phyloP scores from a whole-genome alignment of 2,888 invertebrate species.

The Horisme vitalbata region DNA sequence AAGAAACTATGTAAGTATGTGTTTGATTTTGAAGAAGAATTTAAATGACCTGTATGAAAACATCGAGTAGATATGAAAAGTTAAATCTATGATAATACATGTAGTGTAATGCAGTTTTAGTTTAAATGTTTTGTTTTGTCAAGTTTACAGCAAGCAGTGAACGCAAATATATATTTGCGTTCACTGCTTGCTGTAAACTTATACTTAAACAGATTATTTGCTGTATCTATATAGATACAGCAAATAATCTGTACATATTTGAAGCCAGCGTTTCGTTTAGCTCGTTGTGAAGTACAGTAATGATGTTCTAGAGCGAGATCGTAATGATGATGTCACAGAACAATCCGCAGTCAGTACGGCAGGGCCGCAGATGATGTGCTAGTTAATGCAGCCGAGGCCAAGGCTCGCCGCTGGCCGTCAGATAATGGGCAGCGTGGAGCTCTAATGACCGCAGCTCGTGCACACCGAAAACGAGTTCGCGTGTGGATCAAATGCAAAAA shows the following conservation, averaged over 20 bases:
- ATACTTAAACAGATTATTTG: too few relatives aligned
- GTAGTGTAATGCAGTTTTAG: too few relatives aligned
- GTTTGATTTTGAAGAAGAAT: too few relatives aligned
- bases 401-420: conserved; percentile 6
- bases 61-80: too few relatives aligned
- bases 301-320: conserved; percentile 3
- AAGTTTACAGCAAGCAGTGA: too few relatives aligned
- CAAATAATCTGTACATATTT: background rate
- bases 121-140: too few relatives aligned
- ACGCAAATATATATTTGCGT: too few relatives aligned
- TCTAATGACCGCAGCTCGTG: conserved; percentile 8
- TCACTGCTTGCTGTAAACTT: too few relatives aligned
- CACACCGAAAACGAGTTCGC: conserved; percentile 10
- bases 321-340: conserved; percentile 1
- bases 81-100: too few relatives aligned
- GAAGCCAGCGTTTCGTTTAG: conserved; percentile 3
- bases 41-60: too few relatives aligned
- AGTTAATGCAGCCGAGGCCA: conserved; percentile 4
- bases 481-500: conserved; percentile 13
- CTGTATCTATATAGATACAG: too few relatives aligned
- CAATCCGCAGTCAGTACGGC: background rate
- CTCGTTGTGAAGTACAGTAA: conserved; percentile 6
- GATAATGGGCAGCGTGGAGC: conserved; percentile 8
- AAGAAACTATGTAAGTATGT: too few relatives aligned
- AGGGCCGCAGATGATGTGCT: background rate